Conservation (phyloP, 2,888 invertebrate genomes). For the Macrosoma leucophasiata region DNA sequence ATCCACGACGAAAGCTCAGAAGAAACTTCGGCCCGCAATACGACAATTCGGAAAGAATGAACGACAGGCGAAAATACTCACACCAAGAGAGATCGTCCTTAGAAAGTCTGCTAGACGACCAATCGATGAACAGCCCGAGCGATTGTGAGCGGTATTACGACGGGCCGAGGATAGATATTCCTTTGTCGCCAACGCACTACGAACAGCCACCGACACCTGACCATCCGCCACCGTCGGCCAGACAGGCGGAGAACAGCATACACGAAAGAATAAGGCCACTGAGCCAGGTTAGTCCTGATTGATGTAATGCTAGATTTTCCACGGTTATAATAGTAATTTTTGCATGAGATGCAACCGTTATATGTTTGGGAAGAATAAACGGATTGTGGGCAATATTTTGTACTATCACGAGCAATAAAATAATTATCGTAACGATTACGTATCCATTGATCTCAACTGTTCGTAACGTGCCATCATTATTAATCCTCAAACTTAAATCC, state of each 20-base stretch:
- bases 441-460: no score
- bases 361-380: no score
- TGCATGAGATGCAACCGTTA: no score
- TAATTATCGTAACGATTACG: no score
- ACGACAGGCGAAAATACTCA: conserved; percentile 60
- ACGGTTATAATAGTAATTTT: no score
- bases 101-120: conserved; percentile 77
- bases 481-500: no score
- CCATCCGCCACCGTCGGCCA: conserved; percentile 93
- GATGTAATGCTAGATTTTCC: conserved; percentile 2
- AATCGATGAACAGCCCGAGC: conserved; percentile 69
- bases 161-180: conserved; percentile 70
- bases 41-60: conserved; percentile 77
- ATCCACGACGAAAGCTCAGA: conserved; percentile 81
- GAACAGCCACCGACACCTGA: conserved; percentile 95
- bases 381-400: no score
- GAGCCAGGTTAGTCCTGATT: conserved; percentile 86
- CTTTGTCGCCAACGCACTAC: conserved; percentile 92
- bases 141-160: conserved; percentile 63
- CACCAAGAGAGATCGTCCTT: conserved; percentile 73
- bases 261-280: conserved; percentile 92
- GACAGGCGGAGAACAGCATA: conserved; percentile 91
- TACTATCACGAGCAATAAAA: no score
- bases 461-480: no score
- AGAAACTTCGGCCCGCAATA: conserved; percentile 76